Evolutionary conservation across 1,140 invertebrate species (phyloP), one percentile per base, ranked within the genome.

Genomic region (Cherax destructor): DNA sequence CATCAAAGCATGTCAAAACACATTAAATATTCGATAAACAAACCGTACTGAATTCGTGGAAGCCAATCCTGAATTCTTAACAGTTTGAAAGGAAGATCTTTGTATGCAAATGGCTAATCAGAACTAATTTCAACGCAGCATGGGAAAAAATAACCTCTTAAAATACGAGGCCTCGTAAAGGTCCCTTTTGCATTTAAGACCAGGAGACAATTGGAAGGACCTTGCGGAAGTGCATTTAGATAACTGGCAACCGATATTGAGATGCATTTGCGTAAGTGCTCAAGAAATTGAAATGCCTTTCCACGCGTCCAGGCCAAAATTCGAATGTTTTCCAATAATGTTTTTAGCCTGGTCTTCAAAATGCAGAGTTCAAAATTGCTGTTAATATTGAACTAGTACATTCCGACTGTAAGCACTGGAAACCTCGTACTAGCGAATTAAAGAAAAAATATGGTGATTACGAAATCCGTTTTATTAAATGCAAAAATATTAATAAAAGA

Each of bases 51-150:
- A 30, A 30, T 6, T 30, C 9, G 16, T 74, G n/a, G 6, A 74
- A 10, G 1, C 24, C 7, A 9, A 7, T 74, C n/a, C 69, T n/a
- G n/a, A 74, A 74, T 3, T 74, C 24, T 74, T 30, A 30, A 30
- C n/a, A 30, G 9, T 74, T 30, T 74, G 69, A 11, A 9, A 24
- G 69, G 7, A 10, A 74, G 69, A 74, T 74, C 24, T 30, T 74
- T 74, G 7, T 11, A 30, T 74, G 69, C 69, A 74, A 74, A 74
- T 74, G 69, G 6, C 24, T 21, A 74, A 74, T 74, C 69, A 74
- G 7, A 30, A 30, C 69, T 74, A 74, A 74, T 74, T 74, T n/a
- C 69, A 74, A 74, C 69, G 61, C 61, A 65, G 61, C 61, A 65
- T 18, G 52, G 18, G 18, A 65, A 41, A 41, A n/a, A 41, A 41